Base-by-base conservation (phyloP, 2,888 invertebrate species). In the Polylopha cassiicola region DNA sequence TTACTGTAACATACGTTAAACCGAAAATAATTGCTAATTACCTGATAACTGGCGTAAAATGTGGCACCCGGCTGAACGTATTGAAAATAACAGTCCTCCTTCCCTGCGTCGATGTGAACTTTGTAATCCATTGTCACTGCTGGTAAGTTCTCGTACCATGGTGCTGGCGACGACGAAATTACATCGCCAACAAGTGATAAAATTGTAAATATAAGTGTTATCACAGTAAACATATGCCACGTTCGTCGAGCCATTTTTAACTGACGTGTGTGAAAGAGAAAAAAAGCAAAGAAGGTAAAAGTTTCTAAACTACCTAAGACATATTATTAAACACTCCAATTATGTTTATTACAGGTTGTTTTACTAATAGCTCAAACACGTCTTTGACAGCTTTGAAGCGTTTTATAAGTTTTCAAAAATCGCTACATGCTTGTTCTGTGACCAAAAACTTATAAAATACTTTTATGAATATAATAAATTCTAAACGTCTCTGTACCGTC, bases 71-170 rank as follows among this genome's bases (percentile, higher is more conserved):
- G 90, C 61, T 95, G 94, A 43, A 97, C 95, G 85, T 93, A 95
- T 86, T 98, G 97, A 74, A 90, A 96, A 78, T 97, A 98, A 79
- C 98, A 98, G 66, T 98, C 97, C 78, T 97, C 97, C 58, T 86
- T 86, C 39, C 97, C 96, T n/a, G 97, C 94, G 61, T 95, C 95
- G 47, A 98, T 91, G 75, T 97, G 94, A 18, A 98, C 94, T 82
- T 97, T 97, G 71, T 98, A 98, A 69, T 97, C 97, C 93, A 97
- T 95, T 1, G 95, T 95, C 17, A 96, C 95, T 5, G 97, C 97
- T 6, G 97, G 97, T 39, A 94, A 77, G 53, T 91, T 91, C 73
- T 95, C 95, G 72, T 94, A 94, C 94, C 94, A 94, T 68, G 93
- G 93, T 55, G 88, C 86, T 20, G 89, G 87, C 7, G 88, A 72